phyloP scores from a whole-genome alignment of 2,797 vertebrate genomes.

The Myotis myotis region DNA sequence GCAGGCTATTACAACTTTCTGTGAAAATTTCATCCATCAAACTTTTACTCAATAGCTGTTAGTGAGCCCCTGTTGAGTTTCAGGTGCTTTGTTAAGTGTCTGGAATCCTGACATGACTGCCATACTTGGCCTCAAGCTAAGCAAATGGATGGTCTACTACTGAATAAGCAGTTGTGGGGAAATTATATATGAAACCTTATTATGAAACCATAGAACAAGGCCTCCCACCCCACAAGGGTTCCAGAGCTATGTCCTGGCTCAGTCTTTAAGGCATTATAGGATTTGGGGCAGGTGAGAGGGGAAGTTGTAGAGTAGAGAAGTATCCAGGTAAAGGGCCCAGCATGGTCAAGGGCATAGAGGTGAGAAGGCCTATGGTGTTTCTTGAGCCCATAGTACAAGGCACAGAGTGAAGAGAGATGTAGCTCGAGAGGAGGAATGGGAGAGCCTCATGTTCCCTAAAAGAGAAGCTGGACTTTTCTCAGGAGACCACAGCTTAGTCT shows the following conservation, averaged over 20 bases:
- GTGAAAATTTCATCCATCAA: neutral
- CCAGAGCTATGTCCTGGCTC: neutral
- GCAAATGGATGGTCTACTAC: constrained; percentile 5
- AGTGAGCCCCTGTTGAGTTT: neutral
- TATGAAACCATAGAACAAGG: neutral
- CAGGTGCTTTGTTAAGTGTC: neutral
- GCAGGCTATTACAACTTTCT: neutral
- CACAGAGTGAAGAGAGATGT: neutral
- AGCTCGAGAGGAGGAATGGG: neutral
- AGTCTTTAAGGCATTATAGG: neutral
- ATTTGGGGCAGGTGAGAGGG: neutral
- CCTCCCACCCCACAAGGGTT: neutral
- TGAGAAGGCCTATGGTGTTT: neutral
- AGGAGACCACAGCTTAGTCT: neutral
- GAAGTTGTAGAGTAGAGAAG: neutral
- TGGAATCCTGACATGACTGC: neutral
- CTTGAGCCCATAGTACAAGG: neutral
- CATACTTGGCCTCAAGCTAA: neutral
- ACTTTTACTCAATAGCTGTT: neutral
- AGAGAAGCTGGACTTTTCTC: neutral
- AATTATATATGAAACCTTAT: neutral
- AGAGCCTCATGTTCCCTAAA: neutral
- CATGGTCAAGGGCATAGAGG: neutral
- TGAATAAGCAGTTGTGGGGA: neutral
- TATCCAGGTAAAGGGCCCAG: neutral